Base-by-base conservation (phyloP, 2,888 invertebrate genomes). In the Liposcelis brunnea region DNA sequence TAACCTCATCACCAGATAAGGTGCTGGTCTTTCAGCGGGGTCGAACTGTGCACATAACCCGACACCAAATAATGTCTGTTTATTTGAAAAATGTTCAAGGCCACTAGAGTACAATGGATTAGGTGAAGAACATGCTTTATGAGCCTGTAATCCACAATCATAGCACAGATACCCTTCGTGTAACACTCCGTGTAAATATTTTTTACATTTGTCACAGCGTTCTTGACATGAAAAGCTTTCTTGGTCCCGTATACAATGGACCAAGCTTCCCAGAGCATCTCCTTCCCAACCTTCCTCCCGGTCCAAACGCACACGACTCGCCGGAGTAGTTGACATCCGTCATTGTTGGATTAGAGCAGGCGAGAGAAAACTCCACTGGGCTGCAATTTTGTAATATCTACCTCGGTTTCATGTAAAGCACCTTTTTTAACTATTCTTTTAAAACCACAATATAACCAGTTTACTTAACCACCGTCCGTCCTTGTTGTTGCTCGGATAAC, bases 101-200 rank as follows among this genome's bases (percentile, higher is more conserved):
- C 67, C 59, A 58, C 75, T 77, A 47, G 68, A 61, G 40, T 74
- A 70, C 51, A 77, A 26, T 26, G 26, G 61, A 49, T 75, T 75
- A 47, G 72, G 72, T 35, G 74, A 72, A 40, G 74, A 70, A 61
- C 80, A 81, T 50, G 75, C 75, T 50, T 76, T 68, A 62, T 81
- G 81, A 52, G 76, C 73, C 49, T 78, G 72, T 53, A 78, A 63
- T 47, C 79, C 78, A 61, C 81, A 81, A 56, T 71, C 74, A 67
- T 75, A 70, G 59, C 80, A 81, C 51, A 77, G 69, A 49, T 76
- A 70, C 43, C 80, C 80, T 61, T 80, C 80, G 55, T 77, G 75
- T 55, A 76, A 64, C 37, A 80, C 64, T 38, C 80, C 80, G 52
- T 76, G 67, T 51, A 81, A 66, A 59, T 72, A 77, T 60, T 76